Conservation (phyloP, 2,113 vertebrate species). For the Cathartes aura region DNA sequence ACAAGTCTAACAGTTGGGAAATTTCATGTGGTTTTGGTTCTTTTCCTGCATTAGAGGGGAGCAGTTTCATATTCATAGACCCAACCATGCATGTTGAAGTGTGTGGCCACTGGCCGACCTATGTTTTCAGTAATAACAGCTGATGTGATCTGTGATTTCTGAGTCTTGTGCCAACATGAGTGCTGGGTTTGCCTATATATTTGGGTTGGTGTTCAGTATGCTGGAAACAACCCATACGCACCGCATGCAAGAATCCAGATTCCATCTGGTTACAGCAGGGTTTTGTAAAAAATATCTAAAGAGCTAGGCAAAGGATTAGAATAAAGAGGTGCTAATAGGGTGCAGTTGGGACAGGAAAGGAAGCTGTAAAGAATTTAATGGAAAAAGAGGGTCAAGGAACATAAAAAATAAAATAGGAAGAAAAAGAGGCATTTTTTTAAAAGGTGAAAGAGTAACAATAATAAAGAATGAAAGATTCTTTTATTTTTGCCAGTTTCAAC, state of each 20-base stretch:
- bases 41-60: neutral
- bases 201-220: conserved; percentile 52
- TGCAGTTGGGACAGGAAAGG: conserved; percentile 71
- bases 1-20: neutral
- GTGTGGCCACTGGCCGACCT: conserved; percentile 53
- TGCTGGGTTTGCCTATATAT: conserved; percentile 25
- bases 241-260: conserved; percentile 52
- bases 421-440: conserved; percentile 48
- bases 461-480: conserved; percentile 67
- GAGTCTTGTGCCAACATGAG: conserved; percentile 51
- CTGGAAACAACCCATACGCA: conserved; percentile 47
- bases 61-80: conserved; percentile 20
- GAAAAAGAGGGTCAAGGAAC: conserved; percentile 70
- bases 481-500: conserved; percentile 64
- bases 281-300: conserved; percentile 62
- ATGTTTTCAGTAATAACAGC: conserved; percentile 68
- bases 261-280: conserved; percentile 58
- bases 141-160: conserved; percentile 67
- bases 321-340: conserved; percentile 77
- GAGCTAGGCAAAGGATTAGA: conserved; percentile 66
- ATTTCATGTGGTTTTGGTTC: neutral
- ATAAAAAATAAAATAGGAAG: conserved; percentile 65
- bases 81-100: conserved; percentile 49
- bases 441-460: conserved; percentile 73
- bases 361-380: conserved; percentile 63